Conservation (phyloP, 1,140 invertebrate species). For the Triops longicaudatus region DNA sequence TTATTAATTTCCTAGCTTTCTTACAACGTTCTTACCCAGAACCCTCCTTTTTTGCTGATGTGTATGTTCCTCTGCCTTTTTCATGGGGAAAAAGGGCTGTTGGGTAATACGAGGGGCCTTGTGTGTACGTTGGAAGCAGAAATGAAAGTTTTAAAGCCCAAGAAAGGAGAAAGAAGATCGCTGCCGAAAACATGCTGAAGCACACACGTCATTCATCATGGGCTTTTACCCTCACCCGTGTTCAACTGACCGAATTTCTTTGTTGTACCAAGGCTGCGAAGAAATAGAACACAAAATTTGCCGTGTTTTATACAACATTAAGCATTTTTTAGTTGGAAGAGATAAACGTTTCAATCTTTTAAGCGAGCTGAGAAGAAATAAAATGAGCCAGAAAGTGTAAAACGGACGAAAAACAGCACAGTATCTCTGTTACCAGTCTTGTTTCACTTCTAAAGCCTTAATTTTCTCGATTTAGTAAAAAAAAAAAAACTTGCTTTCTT, state of each 20-base stretch:
- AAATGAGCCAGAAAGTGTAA: too few relatives aligned
- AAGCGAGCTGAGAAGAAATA: too few relatives aligned
- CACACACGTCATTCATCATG: not conserved
- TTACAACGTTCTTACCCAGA: not conserved
- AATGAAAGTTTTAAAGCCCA: not conserved
- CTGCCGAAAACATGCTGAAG: not conserved
- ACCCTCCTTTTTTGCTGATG: not conserved
- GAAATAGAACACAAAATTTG: not conserved
- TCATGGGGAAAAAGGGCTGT: not conserved
- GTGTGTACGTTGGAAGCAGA: not conserved
- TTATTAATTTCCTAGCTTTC: conserved; percentile 10
- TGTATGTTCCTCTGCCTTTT: not conserved
- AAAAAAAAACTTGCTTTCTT: too few relatives aligned
- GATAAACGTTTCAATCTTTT: too few relatives aligned
- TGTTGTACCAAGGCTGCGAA: not conserved
- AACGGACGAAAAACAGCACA: too few relatives aligned
- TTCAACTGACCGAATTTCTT: not conserved
- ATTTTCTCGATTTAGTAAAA: too few relatives aligned
- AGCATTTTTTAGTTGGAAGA: not conserved
- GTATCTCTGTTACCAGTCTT: too few relatives aligned
- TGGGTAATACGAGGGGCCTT: not conserved
- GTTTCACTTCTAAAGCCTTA: too few relatives aligned
- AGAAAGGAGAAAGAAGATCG: not conserved
- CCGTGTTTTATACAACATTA: not conserved
- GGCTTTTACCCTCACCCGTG: not conserved